phyloP scores from a whole-genome alignment of 2,113 vertebrate genomes.

The Ciconia stormi region DNA sequence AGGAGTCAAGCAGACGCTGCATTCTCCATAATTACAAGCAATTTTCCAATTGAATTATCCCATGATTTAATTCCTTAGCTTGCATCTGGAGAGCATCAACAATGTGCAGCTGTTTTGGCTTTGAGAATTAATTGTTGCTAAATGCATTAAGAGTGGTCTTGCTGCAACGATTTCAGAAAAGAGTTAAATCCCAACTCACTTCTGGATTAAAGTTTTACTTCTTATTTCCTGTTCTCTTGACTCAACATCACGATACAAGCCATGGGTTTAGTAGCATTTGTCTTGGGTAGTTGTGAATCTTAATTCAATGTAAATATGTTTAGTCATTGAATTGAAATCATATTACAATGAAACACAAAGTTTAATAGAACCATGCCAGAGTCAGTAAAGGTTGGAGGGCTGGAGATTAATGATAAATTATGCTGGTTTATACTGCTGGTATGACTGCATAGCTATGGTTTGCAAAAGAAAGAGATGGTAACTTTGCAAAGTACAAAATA shows the following conservation, averaged over 20 bases:
- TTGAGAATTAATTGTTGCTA: slow-evolving; percentile 80
- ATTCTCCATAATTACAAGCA: slow-evolving; percentile 83
- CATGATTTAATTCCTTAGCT: slow-evolving; percentile 82
- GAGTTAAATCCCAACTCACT: slow-evolving; percentile 35
- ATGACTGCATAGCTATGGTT: background rate
- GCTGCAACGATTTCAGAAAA: slow-evolving; percentile 66
- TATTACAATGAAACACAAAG: slow-evolving; percentile 42
- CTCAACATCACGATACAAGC: slow-evolving; percentile 11
- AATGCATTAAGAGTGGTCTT: slow-evolving; percentile 77
- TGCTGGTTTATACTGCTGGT: slow-evolving; percentile 15
- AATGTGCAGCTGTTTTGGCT: slow-evolving; percentile 82
- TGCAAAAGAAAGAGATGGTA: background rate
- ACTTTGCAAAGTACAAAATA: background rate
- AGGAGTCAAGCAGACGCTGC: slow-evolving; percentile 79
- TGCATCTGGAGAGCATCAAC: slow-evolving; percentile 82
- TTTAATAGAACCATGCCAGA: slow-evolving; percentile 41
- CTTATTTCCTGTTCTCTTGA: slow-evolving; percentile 25
- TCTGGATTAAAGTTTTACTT: slow-evolving; percentile 35
- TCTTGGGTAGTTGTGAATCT: slow-evolving; percentile 34
- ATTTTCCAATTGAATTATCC: slow-evolving; percentile 86
- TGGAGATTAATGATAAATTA: slow-evolving; percentile 29
- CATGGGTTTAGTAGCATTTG: slow-evolving; percentile 22
- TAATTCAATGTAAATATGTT: slow-evolving; percentile 38
- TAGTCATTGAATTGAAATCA: slow-evolving; percentile 43
- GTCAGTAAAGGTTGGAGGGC: slow-evolving; percentile 29